These are phyloP conservation scores for Clavelina lepadiformis DNA, from an alignment of 23 tunicate species.

Conservation along the genomic window DNA sequence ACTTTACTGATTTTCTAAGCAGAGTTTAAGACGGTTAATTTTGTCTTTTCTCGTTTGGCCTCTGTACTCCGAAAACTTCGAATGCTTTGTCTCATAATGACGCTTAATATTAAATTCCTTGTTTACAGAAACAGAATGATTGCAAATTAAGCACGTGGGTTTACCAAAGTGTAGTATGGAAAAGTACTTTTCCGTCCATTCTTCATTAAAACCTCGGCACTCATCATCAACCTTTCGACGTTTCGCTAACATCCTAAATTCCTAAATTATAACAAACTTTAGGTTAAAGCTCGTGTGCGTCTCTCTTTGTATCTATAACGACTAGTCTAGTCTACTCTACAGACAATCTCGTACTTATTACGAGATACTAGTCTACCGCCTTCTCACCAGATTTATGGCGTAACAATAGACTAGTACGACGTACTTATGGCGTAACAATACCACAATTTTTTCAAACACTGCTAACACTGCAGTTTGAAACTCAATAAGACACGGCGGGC, in stretches of 20 bases:
- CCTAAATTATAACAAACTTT: too few species aligned
- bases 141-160: slow-evolving; percentile 25
- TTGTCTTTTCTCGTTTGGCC: slow-evolving; percentile 53
- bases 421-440: too few species aligned
- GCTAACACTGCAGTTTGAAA: too few species aligned
- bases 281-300: too few species aligned
- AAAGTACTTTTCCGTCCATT: slow-evolving; percentile 39
- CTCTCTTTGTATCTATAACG: too few species aligned
- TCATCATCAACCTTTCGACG: slow-evolving; percentile 29
- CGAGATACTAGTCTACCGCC: too few species aligned
- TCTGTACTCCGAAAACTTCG: slow-evolving; percentile 19
- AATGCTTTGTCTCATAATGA: slow-evolving; percentile 47
- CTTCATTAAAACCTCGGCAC: slow-evolving; percentile 22
- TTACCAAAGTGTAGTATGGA: slow-evolving; percentile 10
- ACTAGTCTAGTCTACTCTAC: too few species aligned
- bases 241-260: slow-evolving; percentile 22
- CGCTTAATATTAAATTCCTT: slow-evolving; percentile 27
- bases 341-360: too few species aligned
- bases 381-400: too few species aligned
- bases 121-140: slow-evolving; percentile 14
- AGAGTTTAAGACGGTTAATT: slow-evolving; percentile 41
- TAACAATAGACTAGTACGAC: too few species aligned
- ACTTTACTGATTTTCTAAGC: slow-evolving; percentile 20
- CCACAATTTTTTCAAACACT: too few species aligned
- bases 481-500: too few species aligned